Evolutionary conservation across 1,140 invertebrate genomes (phyloP), one percentile per base, ranked within the genome.

Genomic region (Leptinotarsa texana): DNA sequence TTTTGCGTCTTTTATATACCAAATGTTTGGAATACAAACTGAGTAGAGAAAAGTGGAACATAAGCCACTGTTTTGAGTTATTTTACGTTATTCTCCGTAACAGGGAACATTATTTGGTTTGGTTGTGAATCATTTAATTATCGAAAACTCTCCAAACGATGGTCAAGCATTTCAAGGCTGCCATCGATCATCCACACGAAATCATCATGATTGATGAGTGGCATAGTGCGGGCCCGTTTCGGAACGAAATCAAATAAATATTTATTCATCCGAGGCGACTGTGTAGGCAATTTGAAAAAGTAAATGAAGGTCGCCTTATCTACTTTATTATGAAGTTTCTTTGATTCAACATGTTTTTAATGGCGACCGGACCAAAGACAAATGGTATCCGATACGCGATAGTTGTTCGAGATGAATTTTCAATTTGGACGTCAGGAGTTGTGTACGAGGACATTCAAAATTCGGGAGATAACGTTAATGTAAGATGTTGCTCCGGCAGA

Each of bases 351-450:
- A 73, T 65, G 71, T 65, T 65, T 49, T 73, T 73, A 73, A 73
- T 73, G 71, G 71, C 27, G 47, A 22, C 61, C 24, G 42, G 22
- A 15, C 63, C 18, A 51, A 73, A 73, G 71, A 73, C 57, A 33
- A 73, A 73, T 73, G 71, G 62, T 65, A 47, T 27, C 24, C 63
- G 71, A 73, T 73, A 73, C 63, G 61, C 57, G 71, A 73, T 73
- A 65, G 61, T 73, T 73, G 71, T 73, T 62, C 21, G 24, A 73
- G 71, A 65, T 73, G 71, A 73, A 73, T 73, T 73, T 73, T 73
- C 71, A 73, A 73, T 73, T 73, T 73, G 71, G 61, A 65, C 62
- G 71, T 73, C 71, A 65, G 63, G 42, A 65, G 24, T 65, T 48
- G 71, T 73, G 62, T 57, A 48, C 24, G 17, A 21, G n/a, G 13